These are phyloP conservation scores for Amphilophus citrinellus DNA, from an alignment of 2,113 vertebrate species.

Conservation along the genomic window DNA sequence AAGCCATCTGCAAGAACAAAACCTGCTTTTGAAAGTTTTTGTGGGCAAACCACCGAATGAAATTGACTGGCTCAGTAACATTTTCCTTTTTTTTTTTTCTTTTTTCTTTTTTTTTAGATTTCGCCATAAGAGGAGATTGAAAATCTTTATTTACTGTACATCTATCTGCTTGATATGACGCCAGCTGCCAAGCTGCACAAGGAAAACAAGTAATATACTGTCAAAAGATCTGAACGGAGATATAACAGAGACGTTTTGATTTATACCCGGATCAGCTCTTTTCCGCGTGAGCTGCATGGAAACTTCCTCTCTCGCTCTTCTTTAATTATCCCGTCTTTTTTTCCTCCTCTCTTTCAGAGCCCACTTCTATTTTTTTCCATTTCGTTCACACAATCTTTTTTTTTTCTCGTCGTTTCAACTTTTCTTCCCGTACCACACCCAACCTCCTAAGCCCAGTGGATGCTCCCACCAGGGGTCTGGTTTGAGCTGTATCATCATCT, in stretches of 20 bases:
- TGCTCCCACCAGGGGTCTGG: slow-evolving; percentile 35
- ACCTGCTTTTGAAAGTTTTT: slow-evolving; percentile 17
- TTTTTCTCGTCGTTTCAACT: slow-evolving; percentile 8
- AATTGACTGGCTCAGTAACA: slow-evolving; percentile 26
- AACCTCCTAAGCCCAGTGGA: slow-evolving; percentile 3
- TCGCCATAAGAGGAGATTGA: slow-evolving; percentile 26
- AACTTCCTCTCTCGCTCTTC: slow-evolving; percentile 27
- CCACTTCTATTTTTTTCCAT: background rate
- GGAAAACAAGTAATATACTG: slow-evolving; percentile 73
- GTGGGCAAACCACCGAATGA: slow-evolving; percentile 10
- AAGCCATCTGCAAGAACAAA: slow-evolving; percentile 21
- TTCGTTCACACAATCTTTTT: slow-evolving; percentile 8
- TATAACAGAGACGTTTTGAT: slow-evolving; percentile 74
- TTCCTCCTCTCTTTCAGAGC: slow-evolving; percentile 8
- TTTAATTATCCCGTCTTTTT: slow-evolving; percentile 57
- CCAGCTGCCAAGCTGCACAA: slow-evolving; percentile 64
- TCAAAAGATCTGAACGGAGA: slow-evolving; percentile 78
- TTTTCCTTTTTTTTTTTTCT: slow-evolving; percentile 29
- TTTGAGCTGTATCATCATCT: slow-evolving; percentile 42
- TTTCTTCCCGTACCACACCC: slow-evolving; percentile 27
- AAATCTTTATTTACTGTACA: slow-evolving; percentile 63
- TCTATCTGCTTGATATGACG: slow-evolving; percentile 54
- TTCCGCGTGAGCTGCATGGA: slow-evolving; percentile 48
- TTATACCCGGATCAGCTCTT: slow-evolving; percentile 74
- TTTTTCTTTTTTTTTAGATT: slow-evolving; percentile 34